Percentiles rank a stretch among this genome's conserved stretches.
Conservation (phyloP, 2,797 vertebrate genomes). For the Carcharodon carcharias region DNA sequence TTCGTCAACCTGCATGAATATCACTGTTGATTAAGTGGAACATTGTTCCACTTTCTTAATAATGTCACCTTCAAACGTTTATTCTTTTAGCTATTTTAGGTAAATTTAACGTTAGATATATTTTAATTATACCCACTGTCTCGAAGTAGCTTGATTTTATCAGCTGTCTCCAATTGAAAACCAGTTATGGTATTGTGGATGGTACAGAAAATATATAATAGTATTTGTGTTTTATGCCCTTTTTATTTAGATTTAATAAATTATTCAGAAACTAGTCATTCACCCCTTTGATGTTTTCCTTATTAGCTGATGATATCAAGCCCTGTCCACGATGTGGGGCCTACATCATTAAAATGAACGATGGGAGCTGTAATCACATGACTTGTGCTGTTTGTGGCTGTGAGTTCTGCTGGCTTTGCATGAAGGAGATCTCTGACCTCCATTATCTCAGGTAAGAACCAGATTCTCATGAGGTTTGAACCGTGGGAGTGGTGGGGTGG, state of each 20-base stretch:
- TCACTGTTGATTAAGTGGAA: neutral
- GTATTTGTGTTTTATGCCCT: neutral
- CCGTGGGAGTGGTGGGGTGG: neutral
- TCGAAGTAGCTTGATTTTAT: neutral
- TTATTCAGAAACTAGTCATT: neutral
- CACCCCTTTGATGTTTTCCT: neutral
- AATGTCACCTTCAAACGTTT: neutral
- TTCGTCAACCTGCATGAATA: neutral
- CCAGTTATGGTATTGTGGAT: neutral
- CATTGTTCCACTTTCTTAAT: neutral
- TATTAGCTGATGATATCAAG: conserved; percentile 89
- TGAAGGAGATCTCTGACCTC: conserved; percentile 99
- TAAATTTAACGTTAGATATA: neutral
- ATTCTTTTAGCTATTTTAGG: neutral
- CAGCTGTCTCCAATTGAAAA: neutral
- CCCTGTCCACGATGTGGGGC: conserved; percentile 92
- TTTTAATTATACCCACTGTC: neutral
- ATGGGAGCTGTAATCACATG: conserved; percentile 98
- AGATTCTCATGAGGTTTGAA: neutral
- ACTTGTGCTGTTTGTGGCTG: conserved; percentile 95
- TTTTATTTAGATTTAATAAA: neutral
- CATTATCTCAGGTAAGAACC: conserved; percentile 91
- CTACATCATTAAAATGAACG: conserved; percentile 99
- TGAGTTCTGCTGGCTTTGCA: conserved; percentile 98
- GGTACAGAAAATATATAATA: neutral